Conservation (phyloP, 2,888 invertebrate genomes). For the Melanchra persicariae region DNA sequence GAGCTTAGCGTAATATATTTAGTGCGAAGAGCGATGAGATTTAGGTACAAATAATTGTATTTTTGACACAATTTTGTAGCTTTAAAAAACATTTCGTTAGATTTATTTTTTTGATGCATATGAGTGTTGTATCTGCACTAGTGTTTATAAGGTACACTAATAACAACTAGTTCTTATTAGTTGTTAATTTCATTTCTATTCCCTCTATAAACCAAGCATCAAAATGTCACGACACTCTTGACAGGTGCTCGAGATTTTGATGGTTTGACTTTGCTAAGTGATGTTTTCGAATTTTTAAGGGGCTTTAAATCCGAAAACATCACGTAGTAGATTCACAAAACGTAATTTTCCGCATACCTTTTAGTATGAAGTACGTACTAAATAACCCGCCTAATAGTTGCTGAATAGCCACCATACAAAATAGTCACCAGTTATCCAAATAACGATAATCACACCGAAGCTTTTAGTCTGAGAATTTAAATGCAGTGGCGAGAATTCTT, state of each 20-base stretch:
- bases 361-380: constrained; percentile 32
- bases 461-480: constrained; percentile 67
- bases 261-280: too few species aligned
- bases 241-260: too few species aligned
- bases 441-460: constrained; percentile 58
- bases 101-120: constrained; percentile 11
- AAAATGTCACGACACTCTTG: too few species aligned
- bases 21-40: background rate
- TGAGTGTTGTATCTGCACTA: background rate
- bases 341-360: constrained; percentile 24
- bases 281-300: too few species aligned
- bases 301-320: constrained; percentile 16
- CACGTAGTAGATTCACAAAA: constrained; percentile 1
- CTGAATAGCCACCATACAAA: constrained; percentile 36
- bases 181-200: constrained; percentile 9
- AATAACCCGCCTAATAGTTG: constrained; percentile 38
- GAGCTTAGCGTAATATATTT: constrained; percentile 17
- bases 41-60: constrained; percentile 20
- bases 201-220: constrained; percentile 8
- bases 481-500: constrained; percentile 34
- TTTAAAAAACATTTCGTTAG: background rate
- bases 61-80: constrained; percentile 9
- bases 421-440: constrained; percentile 47
- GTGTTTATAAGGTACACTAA: background rate
- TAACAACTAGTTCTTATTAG: background rate